These are phyloP conservation scores for Tenthredo mesomela DNA, from an alignment of 2,888 invertebrate genomes.

Conservation along the genomic window DNA sequence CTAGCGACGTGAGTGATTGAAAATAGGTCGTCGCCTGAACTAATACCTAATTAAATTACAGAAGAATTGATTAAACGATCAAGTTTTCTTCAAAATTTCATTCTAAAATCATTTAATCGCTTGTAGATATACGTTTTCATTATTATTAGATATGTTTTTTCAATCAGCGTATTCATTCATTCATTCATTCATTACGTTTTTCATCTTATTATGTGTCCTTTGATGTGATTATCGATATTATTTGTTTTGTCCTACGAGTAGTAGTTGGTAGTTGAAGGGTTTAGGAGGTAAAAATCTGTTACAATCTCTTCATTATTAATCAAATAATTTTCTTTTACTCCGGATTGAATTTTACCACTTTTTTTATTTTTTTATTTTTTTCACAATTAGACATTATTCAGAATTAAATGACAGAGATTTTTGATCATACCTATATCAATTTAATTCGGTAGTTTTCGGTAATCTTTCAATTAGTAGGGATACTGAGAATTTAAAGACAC, in stretches of 20 bases:
- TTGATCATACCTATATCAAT: no score
- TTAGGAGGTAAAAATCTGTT: background rate
- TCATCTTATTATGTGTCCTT: constrained; percentile 5
- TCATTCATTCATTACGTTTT: background rate
- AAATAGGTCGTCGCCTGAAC: background rate
- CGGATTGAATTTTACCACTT: no score
- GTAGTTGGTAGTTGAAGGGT: background rate
- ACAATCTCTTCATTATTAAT: background rate
- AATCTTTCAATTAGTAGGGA: background rate
- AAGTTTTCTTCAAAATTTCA: background rate
- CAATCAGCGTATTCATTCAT: background rate
- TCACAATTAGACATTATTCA: no score
- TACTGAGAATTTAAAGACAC: background rate
- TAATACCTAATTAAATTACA: background rate
- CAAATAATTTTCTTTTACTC: no score
- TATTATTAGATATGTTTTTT: background rate
- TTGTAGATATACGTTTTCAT: background rate
- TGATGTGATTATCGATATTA: background rate
- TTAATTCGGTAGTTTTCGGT: no score
- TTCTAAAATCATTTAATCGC: background rate
- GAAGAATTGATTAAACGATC: background rate
- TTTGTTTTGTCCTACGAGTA: constrained; percentile 19
- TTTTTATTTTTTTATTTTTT: no score
- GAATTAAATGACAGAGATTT: no score
- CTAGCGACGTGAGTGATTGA: constrained; percentile 86